Conservation (phyloP, 2,888 invertebrate genomes). For the Cynaeus angustus region DNA sequence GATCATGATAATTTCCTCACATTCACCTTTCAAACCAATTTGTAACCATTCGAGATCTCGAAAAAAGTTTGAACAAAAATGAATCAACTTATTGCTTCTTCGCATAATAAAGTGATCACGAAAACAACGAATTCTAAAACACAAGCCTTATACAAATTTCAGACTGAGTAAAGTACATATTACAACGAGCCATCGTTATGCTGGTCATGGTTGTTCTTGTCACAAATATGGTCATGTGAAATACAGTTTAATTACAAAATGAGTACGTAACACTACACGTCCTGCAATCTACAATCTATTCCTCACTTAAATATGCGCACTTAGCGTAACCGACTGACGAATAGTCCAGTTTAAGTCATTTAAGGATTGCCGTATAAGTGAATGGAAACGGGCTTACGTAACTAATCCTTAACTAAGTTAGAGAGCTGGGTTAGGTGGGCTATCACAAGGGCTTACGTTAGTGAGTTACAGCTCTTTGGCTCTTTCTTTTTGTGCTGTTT, state of each 20-base stretch:
- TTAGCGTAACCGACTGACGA: slow-evolving; percentile 14
- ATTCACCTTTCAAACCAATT: slow-evolving; percentile 7
- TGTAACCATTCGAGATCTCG: slow-evolving; percentile 8
- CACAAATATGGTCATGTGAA: slow-evolving; percentile 3
- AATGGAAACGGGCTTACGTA: slow-evolving; percentile 64
- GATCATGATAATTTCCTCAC: slow-evolving; percentile 5
- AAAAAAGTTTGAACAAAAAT: slow-evolving; percentile 6
- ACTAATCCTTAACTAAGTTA: slow-evolving; percentile 64
- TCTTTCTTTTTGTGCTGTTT: slow-evolving; percentile 66
- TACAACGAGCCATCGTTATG: slow-evolving; percentile 9
- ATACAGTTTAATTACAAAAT: slow-evolving; percentile 16
- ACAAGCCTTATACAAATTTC: slow-evolving; percentile 6
- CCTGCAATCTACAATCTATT: slow-evolving; percentile 41
- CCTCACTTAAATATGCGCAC: slow-evolving; percentile 44
- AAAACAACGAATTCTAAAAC: slow-evolving; percentile 1
- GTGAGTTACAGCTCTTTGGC: slow-evolving; percentile 71
- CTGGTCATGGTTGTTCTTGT: slow-evolving; percentile 23
- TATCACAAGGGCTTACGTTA: slow-evolving; percentile 71
- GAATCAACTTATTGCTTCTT: slow-evolving; percentile 40
- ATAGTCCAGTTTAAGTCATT: slow-evolving; percentile 22
- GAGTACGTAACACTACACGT: slow-evolving; percentile 46
- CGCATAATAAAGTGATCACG: slow-evolving; percentile 11
- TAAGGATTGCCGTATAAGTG: slow-evolving; percentile 62
- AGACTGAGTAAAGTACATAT: slow-evolving; percentile 22
- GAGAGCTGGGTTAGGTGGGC: slow-evolving; percentile 71